phyloP scores from a whole-genome alignment of 23 tunicate species.

The Botrylloides violaceus region DNA sequence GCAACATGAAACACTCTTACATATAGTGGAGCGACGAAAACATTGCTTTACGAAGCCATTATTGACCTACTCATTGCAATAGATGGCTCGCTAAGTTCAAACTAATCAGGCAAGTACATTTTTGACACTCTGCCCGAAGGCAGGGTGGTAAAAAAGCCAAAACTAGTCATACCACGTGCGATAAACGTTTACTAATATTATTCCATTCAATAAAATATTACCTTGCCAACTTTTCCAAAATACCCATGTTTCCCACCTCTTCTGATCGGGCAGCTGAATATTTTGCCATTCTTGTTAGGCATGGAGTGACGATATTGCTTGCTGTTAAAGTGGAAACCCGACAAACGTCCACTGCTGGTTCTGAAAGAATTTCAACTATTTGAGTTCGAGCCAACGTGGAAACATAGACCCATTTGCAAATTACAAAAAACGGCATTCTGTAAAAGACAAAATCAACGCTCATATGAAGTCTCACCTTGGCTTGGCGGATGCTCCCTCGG shows the following conservation, averaged over 20 bases:
- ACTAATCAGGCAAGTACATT: too few species aligned
- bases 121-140: too few species aligned
- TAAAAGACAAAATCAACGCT: not conserved
- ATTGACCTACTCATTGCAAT: too few species aligned
- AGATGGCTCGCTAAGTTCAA: too few species aligned
- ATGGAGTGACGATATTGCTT: conserved; percentile 3
- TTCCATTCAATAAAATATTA: too few species aligned
- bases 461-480: not conserved
- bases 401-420: not conserved
- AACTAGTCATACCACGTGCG: too few species aligned
- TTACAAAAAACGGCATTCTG: not conserved
- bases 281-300: conserved; percentile 9
- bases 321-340: not conserved
- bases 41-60: too few species aligned
- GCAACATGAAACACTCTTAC: too few species aligned
- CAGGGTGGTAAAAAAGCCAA: too few species aligned
- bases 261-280: conserved; percentile 4
- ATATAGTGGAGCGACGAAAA: too few species aligned
- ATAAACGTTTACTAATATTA: too few species aligned
- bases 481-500: not conserved
- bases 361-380: not conserved
- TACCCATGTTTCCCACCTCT: conserved; percentile 7
- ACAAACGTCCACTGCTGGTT: conserved; percentile 9
- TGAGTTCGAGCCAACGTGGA: not conserved
- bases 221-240: conserved; percentile 13